Base-by-base conservation (phyloP, 2,113 vertebrate species). In the Oreochromis spilurus region DNA sequence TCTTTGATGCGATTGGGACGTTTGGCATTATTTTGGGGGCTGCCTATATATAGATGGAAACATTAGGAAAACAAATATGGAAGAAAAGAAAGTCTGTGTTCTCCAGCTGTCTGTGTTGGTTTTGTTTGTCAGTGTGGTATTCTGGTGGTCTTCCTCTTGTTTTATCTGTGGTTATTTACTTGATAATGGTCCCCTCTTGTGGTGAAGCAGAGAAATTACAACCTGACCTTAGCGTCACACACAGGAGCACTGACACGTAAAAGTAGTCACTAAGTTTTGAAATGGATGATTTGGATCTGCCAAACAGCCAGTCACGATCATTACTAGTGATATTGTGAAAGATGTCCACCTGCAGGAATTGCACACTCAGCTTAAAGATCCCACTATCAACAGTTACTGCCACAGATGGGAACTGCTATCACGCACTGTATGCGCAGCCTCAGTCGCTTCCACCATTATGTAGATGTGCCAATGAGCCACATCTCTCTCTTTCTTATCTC, bases 141-240 rank as follows among this genome's bases (percentile, higher is more conserved):
- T 48, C 65, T 11, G 7, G 43, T 62, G 7, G 31, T 70, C 2
- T 79, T 85, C 13, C 72, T 83, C 26, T 80, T n/a, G n/a, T 87
- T 54, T 14, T 79, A 3, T 85, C 77, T 92, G 91, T 94, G 90
- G 86, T 88, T 72, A 67, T 93, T 91, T 9, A 58, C 84, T 91
- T 94, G 93, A 93, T 94, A 93, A 93, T 72, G 81, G 89, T 83
- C 11, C 94, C 94, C 92, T 94, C 93, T 95, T 83, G 90, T 94
- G 94, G 89, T 87, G 40, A 86, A 45, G 16, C 17, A n/a, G 21
- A 60, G 91, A 29, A 82, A 87, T 86, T 91, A 48, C 92, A 91
- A 19, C 60, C 2, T 31, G 45, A 50, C 16, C 45, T 13, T 77
- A 77, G 45, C 6, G 1, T 75, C 70, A 50, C 70, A 48, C 70